phyloP scores from a whole-genome alignment of 2,888 invertebrate species.

The Tryphoninae sp. region DNA sequence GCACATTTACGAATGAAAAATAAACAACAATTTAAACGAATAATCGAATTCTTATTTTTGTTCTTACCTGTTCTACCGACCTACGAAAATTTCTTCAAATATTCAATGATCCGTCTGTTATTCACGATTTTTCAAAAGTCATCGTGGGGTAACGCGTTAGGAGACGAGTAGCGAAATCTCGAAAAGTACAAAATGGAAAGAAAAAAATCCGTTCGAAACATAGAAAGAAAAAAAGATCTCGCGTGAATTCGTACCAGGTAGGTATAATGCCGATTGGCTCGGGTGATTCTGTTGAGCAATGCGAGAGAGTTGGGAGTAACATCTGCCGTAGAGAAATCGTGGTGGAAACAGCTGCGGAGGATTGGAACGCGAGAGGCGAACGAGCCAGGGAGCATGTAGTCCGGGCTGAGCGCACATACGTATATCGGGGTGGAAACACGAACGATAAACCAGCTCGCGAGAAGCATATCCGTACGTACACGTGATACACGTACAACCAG shows the following conservation, averaged over 20 bases:
- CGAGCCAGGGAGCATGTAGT: conserved; percentile 61
- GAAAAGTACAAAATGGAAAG: conserved; percentile 26
- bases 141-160: background rate
- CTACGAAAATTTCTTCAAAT: too few species aligned
- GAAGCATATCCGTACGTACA: conserved; percentile 38
- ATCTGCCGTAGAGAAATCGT: conserved; percentile 75
- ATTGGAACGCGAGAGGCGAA: conserved; percentile 65
- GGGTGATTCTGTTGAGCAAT: conserved; percentile 64
- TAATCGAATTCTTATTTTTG: too few species aligned
- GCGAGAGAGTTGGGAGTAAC: conserved; percentile 70
- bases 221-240: conserved; percentile 46
- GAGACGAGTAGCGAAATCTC: conserved; percentile 32
- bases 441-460: conserved; percentile 66
- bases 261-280: conserved; percentile 66
- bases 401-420: conserved; percentile 59
- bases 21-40: too few species aligned
- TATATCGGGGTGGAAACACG: conserved; percentile 60
- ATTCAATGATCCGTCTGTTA: too few species aligned
- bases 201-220: conserved; percentile 16
- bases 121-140: too few species aligned
- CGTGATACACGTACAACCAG: conserved; percentile 14
- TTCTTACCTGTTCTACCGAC: too few species aligned
- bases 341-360: conserved; percentile 73
- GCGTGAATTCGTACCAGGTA: conserved; percentile 54
- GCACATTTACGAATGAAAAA: too few species aligned